Evolutionary conservation across 2,113 vertebrate genomes (phyloP).

Genomic region (Polypterus bichir): DNA sequence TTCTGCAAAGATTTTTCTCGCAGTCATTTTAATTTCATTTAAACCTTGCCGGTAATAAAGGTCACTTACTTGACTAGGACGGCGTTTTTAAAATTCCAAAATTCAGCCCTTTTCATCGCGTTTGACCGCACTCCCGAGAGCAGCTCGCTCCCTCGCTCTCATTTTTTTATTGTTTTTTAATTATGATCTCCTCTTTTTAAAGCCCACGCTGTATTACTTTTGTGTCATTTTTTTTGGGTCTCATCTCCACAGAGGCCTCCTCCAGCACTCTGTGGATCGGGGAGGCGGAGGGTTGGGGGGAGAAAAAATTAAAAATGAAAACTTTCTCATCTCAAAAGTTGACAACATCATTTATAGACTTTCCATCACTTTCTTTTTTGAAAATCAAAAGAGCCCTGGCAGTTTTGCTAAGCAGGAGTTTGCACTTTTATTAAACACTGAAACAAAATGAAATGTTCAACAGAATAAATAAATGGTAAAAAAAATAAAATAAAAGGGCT

Average conservation of each 20-base stretch:
- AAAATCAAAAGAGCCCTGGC: slow-evolving; percentile 31
- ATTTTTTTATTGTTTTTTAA: background rate
- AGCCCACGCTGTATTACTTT: background rate
- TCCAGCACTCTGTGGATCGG: background rate
- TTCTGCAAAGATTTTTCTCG: too few species aligned
- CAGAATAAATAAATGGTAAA: too few species aligned
- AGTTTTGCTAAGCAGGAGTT: slow-evolving; percentile 25
- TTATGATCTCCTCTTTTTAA: background rate
- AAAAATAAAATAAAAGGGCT: too few species aligned
- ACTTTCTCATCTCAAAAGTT: slow-evolving; percentile 11
- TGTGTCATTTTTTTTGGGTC: background rate
- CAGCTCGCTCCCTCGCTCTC: too few species aligned
- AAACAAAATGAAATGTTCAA: slow-evolving; percentile 12
- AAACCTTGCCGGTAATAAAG: too few species aligned
- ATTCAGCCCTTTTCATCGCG: too few species aligned
- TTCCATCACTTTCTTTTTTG: slow-evolving; percentile 32
- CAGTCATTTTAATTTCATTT: too few species aligned
- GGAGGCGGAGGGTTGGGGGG: background rate
- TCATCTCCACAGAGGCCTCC: slow-evolving; percentile 1
- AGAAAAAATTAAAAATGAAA: background rate
- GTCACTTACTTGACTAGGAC: too few species aligned
- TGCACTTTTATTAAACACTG: slow-evolving; percentile 29
- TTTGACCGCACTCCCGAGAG: too few species aligned
- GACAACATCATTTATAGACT: slow-evolving; percentile 26
- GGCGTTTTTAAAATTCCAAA: too few species aligned